Evolutionary conservation across 1,140 invertebrate genomes (phyloP), one percentile per base, ranked within the genome.

Genomic region (Solenopsis invicta): DNA sequence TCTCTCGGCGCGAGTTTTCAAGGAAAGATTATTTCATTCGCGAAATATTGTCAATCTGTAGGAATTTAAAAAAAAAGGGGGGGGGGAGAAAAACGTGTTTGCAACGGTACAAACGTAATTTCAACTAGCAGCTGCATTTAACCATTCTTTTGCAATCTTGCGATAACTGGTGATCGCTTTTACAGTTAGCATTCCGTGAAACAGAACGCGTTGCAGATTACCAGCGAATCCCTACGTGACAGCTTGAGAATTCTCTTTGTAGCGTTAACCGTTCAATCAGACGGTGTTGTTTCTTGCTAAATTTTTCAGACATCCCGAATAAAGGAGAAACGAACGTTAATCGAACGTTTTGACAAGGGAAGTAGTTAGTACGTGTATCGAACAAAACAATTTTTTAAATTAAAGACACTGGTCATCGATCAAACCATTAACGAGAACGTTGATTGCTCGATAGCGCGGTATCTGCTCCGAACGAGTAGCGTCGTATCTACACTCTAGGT

Each of bases 401-500:
- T 89, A 92, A 86, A 69, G 48, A 64, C 61, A 61, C 74, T 48
- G 69, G 34, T 52, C 54, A 84, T 88, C 86, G 86, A 92, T 91
- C 85, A 86, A 62, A 18, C 69, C 69, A 81, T 67, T 93, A 91
- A 92, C 90, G 84, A 92, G 66, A 88, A 77, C 77, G 89, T 86
- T 86, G 92, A 92, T 93, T 90, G 89, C 84, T 21, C 71, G 85
- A 88, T 85, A 88, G 85, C 84, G 75, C 16, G 64, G 45, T 86
- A 91, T 85, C 86, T 84, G 88, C 89, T 89, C 29, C 64, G 54
- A 34, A 16, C 18, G 24, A 34, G 29, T 21, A n/a, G 12, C 29
- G 62, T 4, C 18, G 45, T 52, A 78, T 61, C 41, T 71, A 48
- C 62, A 24, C 66, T 29, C 48, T 81, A 21, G 84, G 34, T 45